Evolutionary conservation across 2,888 invertebrate genomes (phyloP), one percentile per base, ranked within the genome.

Genomic region (Emmelina monodactyla): DNA sequence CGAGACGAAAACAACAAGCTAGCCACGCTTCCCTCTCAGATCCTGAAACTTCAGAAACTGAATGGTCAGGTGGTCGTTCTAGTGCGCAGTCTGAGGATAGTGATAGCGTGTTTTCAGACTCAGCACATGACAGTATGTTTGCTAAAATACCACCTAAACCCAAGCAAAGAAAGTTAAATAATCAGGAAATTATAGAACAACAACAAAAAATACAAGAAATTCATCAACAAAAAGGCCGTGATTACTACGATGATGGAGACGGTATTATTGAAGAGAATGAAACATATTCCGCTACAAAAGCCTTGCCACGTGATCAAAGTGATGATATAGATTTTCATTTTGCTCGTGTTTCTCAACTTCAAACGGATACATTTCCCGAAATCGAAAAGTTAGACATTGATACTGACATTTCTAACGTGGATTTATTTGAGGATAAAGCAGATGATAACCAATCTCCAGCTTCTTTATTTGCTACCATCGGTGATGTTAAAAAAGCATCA

Each of bases 1-100:
- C 92, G 0, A 89, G 91, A 58, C 67, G 88, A 50, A 86, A 85
- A 64, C 83, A 84, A 16, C 80, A 80, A 53, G 69, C 79, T 16
- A 78, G 82, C 46, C 78, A 83, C 44, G 86, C 87, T 50, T 89
- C 89, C 0, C 55, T 89, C 33, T 89, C 90, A 9, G 89, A 90
- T 55, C 88, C 89, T 2, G 90, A 90, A 63, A 88, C 88, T 31
- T 88, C 88, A 1, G 89, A 89, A 62, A 86, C 85, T 3, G 89
- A 89, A 55, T 88, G 81, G 81, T 80, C 83, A 37, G 85, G 85
- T 28, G 82, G 82, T 11, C 54, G 82, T 43, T 85, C 84, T 14
- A 86, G 88, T 55, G 86, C 88, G 12, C 87, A 89, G 44, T 88
- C 89, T 19, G 87, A 88, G 37, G 91, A 91, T 55, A 88, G 88